Conservation (phyloP, 2,113 vertebrate genomes). For the Siphamia tubifer region DNA sequence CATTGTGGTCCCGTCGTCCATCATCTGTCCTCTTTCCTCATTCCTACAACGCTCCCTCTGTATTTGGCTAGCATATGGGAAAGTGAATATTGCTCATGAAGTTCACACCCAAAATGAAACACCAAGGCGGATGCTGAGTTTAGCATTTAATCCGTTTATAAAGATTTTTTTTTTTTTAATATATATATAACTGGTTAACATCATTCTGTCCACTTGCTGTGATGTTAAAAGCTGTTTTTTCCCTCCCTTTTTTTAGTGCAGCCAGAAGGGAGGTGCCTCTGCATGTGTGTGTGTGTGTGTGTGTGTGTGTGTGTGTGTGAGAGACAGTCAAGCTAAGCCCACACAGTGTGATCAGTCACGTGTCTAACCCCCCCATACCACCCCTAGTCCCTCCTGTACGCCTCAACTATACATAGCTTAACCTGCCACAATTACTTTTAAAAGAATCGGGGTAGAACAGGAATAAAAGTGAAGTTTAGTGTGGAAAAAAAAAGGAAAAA, state of each 20-base stretch:
- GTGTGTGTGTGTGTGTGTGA: constrained; percentile 3
- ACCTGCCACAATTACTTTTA: constrained; percentile 15
- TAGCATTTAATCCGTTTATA: constrained; percentile 12
- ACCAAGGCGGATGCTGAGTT: constrained; percentile 25
- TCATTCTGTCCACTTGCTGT: constrained; percentile 16
- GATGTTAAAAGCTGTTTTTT: constrained; percentile 19
- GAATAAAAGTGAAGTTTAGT: constrained; percentile 61
- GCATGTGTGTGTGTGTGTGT: constrained; percentile 4
- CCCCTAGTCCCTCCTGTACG: background rate
- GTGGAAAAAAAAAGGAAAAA: no score
- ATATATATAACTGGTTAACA: constrained; percentile 28
- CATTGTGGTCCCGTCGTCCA: background rate
- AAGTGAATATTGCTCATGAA: constrained; percentile 56
- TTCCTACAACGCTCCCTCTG: constrained; percentile 2
- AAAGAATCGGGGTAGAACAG: constrained; percentile 28
- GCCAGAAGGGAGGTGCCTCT: constrained; percentile 6
- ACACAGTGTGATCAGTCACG: constrained; percentile 21
- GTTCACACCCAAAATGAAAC: constrained; percentile 69
- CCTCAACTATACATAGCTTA: constrained; percentile 25
- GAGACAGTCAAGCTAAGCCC: constrained; percentile 12
- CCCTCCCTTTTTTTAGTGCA: background rate
- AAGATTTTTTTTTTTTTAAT: background rate
- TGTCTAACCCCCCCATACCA: no score
- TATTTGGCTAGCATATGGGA: constrained; percentile 36
- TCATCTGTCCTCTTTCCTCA: background rate